These are phyloP conservation scores for Drosophila melanosoma DNA, from an alignment of 2,888 invertebrate species.

Conservation along the genomic window DNA sequence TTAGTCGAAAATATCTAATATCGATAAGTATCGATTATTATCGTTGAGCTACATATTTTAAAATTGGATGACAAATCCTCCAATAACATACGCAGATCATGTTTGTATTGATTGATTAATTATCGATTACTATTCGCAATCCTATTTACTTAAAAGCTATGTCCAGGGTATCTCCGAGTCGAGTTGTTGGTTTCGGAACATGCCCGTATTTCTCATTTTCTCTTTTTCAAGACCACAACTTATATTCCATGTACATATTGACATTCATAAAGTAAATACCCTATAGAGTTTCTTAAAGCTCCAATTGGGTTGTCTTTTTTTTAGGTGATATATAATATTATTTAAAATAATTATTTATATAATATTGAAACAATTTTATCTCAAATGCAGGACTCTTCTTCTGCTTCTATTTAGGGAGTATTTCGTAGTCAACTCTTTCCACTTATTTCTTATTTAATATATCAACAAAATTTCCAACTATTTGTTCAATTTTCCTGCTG, in stretches of 20 bases:
- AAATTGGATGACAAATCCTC: neutral
- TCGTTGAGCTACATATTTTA: neutral
- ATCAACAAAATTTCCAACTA: neutral
- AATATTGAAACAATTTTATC: neutral
- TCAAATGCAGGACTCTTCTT: neutral
- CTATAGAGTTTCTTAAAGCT: neutral
- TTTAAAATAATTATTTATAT: neutral
- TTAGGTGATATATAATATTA: neutral
- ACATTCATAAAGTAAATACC: slow-evolving; percentile 28
- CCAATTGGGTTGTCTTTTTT: neutral
- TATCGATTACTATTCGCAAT: neutral
- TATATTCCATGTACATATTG: slow-evolving; percentile 23
- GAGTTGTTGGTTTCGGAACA: slow-evolving; percentile 28
- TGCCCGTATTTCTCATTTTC: neutral
- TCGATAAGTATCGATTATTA: neutral
- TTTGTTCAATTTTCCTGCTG: neutral
- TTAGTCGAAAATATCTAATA: neutral
- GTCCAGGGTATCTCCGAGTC: neutral
- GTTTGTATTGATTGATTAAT: neutral
- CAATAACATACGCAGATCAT: neutral
- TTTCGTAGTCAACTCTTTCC: neutral
- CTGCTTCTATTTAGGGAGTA: neutral
- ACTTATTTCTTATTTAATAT: neutral
- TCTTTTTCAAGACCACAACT: slow-evolving; percentile 24
- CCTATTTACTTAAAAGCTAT: neutral